Conservation (phyloP, 2,113 vertebrate species). For the Salvelinus sp. region DNA sequence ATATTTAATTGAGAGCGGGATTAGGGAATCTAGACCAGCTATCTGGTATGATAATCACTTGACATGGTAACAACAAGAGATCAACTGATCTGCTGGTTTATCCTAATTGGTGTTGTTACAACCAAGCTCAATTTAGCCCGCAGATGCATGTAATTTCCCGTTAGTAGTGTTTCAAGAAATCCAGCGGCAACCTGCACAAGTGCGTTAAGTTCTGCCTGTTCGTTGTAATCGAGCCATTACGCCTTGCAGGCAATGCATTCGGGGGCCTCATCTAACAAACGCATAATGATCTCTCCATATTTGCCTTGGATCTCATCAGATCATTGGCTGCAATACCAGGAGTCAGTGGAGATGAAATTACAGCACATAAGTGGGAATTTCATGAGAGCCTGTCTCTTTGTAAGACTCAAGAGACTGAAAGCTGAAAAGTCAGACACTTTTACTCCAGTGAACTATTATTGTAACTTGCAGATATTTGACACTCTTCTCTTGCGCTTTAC, state of each 20-base stretch:
- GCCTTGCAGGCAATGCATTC: conserved; percentile 22
- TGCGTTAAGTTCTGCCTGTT: no score
- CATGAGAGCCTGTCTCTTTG: not conserved
- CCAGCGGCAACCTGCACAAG: no score
- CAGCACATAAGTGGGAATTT: not conserved
- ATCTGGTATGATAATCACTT: no score
- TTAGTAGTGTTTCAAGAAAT: no score
- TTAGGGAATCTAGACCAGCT: no score
- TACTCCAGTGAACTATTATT: conserved; percentile 13
- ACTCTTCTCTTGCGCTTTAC: conserved; percentile 39
- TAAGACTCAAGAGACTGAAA: not conserved
- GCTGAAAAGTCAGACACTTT: not conserved
- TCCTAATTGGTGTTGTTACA: no score
- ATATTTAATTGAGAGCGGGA: no score
- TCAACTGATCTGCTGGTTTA: no score
- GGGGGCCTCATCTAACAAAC: conserved; percentile 23
- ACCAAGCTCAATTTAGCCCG: no score
- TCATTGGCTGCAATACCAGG: not conserved
- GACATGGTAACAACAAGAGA: no score
- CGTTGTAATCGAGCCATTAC: conserved; percentile 7
- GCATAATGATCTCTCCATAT: conserved; percentile 11
- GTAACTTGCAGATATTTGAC: conserved; percentile 17
- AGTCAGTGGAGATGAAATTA: not conserved
- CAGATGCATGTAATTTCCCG: no score
- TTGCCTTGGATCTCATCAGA: not conserved